Base-by-base conservation (phyloP, 2,888 invertebrate genomes). In the Caenorhabditis zanzibari region DNA sequence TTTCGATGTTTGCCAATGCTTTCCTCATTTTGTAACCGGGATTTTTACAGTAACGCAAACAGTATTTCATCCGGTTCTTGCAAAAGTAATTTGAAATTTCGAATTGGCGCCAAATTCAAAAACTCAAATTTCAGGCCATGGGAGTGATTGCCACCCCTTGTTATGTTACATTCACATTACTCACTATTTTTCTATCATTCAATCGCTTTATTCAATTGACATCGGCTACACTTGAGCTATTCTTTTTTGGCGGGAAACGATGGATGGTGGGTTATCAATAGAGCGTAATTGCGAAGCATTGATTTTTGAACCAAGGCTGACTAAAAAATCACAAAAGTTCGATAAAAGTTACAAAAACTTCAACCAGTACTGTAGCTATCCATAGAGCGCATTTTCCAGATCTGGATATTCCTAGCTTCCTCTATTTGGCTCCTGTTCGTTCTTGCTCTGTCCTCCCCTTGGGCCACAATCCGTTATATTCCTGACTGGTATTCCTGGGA, bases 21-120 rank as follows among this genome's bases (percentile, higher is more conserved):
- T 90, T 26, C 88, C 88, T 6, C 90, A 90, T 64, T 84, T 86
- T 63, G 80, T 89, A n/a, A 90, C 90, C 1, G 90, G 90, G 0
- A 61, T 90, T 12, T 89, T 89, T 75, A 90, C 89, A 10, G 83
- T 90, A 14, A 85, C 44, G n/a, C 88, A 88, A 73, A 56, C 85
- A 0, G 85, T 84, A 35, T 86, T 84, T 24, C 52, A 82, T 80
- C 85, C 85, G 0, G 35, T 44, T 12, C 58, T 89, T 1, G 88
- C 88, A 0, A 90, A 90, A 76, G 87, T 88, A 10, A 10, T 24
- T 38, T 52, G 19, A 38, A 10, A 10, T 38, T n/a, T n/a, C n/a
- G n/a, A n/a, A n/a, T n/a, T n/a, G n/a, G n/a, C n/a, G n/a, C n/a
- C n/a, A n/a, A n/a, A n/a, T n/a, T n/a, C n/a, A n/a, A n/a, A n/a